Evolutionary conservation across 2,113 vertebrate species (phyloP).

Genomic region (Cynoglossus semilaevis): DNA sequence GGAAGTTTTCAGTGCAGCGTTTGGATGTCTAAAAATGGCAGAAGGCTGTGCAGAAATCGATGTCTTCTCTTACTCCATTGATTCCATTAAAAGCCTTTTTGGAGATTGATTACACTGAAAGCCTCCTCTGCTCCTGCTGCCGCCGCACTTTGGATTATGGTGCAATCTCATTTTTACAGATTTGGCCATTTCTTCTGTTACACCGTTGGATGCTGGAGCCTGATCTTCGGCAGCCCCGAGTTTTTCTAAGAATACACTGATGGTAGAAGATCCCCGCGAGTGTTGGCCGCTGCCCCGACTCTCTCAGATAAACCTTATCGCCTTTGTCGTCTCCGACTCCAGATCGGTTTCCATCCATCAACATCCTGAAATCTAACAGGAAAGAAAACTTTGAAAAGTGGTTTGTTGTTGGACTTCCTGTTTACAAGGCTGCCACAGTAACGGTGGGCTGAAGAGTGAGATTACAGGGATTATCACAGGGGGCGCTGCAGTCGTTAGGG

Average conservation of each 20-base stretch:
- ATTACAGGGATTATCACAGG: too few species aligned
- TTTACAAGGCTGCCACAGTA: too few species aligned
- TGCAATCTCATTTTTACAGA: conserved; percentile 66
- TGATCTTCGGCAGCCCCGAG: conserved; percentile 54
- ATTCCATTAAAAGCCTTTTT: conserved; percentile 81
- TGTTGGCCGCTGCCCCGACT: conserved; percentile 51
- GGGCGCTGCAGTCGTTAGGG: too few species aligned
- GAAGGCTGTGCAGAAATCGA: conserved; percentile 68
- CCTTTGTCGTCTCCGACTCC: conserved; percentile 45
- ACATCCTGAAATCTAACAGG: conserved; percentile 45
- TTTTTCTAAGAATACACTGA: conserved; percentile 57
- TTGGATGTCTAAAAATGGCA: conserved; percentile 74
- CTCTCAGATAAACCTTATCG: conserved; percentile 62
- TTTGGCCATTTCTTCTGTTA: conserved; percentile 72
- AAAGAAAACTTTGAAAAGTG: conserved; percentile 1
- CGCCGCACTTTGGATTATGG: conserved; percentile 68
- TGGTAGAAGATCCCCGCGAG: conserved; percentile 52
- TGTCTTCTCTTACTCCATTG: conserved; percentile 73
- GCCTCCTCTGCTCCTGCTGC: conserved; percentile 35
- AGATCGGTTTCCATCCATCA: conserved; percentile 51
- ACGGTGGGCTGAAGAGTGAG: too few species aligned
- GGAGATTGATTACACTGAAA: conserved; percentile 79
- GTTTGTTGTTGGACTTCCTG: neutral
- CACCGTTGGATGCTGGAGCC: conserved; percentile 54
- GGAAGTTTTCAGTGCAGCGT: conserved; percentile 59